These are phyloP conservation scores for Lucilia cuprina DNA, from an alignment of 1,140 invertebrate genomes.

Conservation along the genomic window DNA sequence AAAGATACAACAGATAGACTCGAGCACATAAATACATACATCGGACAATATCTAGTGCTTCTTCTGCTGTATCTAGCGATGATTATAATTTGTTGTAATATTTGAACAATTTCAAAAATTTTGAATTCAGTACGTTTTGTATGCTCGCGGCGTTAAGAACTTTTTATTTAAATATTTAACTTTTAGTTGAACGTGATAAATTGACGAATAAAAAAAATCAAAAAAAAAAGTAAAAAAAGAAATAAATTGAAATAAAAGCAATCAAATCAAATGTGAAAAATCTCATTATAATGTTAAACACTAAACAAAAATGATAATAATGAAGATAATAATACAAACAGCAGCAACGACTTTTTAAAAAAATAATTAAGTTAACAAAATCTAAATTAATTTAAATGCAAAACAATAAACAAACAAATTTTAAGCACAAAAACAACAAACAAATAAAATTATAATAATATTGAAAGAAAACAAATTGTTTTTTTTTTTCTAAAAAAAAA, in stretches of 20 bases:
- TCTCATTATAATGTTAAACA: not conserved
- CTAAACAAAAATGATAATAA: not conserved
- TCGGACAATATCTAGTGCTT: not conserved
- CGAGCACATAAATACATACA: not conserved
- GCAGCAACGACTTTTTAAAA: not conserved
- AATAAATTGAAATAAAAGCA: not conserved
- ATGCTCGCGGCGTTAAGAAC: slow-evolving; percentile 16
- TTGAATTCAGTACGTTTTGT: slow-evolving; percentile 25
- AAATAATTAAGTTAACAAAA: not conserved
- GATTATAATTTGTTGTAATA: slow-evolving; percentile 16
- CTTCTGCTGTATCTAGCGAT: not conserved
- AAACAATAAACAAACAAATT: slow-evolving; percentile 1
- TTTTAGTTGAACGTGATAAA: not conserved
- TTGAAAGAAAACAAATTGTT: too few relatives aligned
- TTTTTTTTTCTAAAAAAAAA: not conserved
- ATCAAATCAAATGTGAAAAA: not conserved
- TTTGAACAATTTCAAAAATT: slow-evolving; percentile 28
- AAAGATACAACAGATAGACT: not conserved
- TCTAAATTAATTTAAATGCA: slow-evolving; percentile 12
- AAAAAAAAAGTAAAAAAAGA: not conserved
- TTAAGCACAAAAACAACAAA: not conserved
- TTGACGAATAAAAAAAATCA: not conserved
- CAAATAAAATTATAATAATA: not conserved
- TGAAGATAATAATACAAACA: not conserved
- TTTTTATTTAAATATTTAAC: not conserved